phyloP scores from a whole-genome alignment of 2,888 invertebrate species.

The Cremastinae sp. region DNA sequence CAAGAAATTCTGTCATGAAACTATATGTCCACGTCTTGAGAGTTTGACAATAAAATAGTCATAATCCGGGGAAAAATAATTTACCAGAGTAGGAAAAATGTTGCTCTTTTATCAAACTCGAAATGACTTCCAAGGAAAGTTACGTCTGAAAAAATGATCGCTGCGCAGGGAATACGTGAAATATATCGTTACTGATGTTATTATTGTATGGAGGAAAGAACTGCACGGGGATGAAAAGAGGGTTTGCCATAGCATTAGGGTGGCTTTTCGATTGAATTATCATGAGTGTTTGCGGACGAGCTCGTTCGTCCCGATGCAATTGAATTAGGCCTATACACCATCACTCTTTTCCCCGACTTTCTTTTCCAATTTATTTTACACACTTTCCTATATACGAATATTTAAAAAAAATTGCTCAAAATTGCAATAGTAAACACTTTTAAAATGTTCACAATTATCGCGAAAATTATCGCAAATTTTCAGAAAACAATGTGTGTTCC shows the following conservation, averaged over 20 bases:
- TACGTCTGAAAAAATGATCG: no score
- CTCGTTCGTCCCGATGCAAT: conserved; percentile 70
- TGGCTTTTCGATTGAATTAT: conserved; percentile 78
- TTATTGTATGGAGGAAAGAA: conserved; percentile 26
- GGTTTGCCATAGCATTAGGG: conserved; percentile 59
- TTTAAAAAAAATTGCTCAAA: no score
- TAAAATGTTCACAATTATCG: no score
- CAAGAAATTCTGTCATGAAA: no score
- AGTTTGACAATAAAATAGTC: no score
- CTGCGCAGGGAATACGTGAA: background rate
- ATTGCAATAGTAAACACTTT: no score
- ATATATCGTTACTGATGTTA: background rate
- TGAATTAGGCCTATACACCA: conserved; percentile 74
- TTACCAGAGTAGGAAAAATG: no score
- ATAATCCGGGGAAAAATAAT: no score
- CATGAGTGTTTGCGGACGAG: conserved; percentile 79
- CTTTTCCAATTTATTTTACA: conserved; percentile 38
- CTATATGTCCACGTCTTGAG: no score
- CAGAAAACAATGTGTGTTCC: no score
- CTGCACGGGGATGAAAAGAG: conserved; percentile 43
- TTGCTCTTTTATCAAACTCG: no score
- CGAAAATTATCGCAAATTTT: no score
- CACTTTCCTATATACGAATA: background rate
- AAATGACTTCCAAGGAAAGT: conserved; percentile 7
- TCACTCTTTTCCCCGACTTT: conserved; percentile 30